Percentiles rank a stretch among this genome's conserved stretches.
Evolutionary conservation across 2,113 vertebrate genomes (phyloP).

Genomic region (Chaetops frenatus): DNA sequence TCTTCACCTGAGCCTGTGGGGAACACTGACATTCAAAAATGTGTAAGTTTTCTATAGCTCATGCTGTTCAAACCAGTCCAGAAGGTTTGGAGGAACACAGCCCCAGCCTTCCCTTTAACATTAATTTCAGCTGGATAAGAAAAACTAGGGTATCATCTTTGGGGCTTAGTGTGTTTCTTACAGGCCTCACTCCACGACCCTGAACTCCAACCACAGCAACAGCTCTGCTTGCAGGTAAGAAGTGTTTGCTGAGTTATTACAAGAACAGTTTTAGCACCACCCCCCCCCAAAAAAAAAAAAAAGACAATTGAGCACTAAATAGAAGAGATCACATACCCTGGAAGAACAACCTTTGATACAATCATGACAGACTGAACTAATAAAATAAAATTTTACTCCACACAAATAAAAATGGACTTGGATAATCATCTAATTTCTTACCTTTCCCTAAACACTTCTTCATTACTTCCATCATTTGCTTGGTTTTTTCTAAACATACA

Average conservation of each 20-base stretch:
- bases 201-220: background rate
- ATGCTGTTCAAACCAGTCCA: background rate
- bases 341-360: background rate
- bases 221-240: background rate
- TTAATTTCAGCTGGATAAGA: background rate
- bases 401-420: background rate
- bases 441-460: background rate
- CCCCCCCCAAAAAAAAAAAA: background rate
- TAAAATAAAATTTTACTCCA: background rate
- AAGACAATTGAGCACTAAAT: background rate
- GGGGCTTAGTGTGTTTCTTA: background rate
- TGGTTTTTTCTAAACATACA: background rate
- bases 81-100: background rate
- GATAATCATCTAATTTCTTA: background rate
- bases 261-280: background rate
- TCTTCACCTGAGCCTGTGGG: background rate
- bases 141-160: background rate
- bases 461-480: background rate
- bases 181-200: background rate
- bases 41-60: rapidly evolving
- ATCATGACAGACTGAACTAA: background rate
- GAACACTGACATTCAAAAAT: background rate
- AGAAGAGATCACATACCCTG: background rate
- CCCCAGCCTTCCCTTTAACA: background rate
- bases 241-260: background rate